A percentile compares a stretch with the other conserved stretches of the same genome.
Evolutionary conservation across 2,888 invertebrate genomes (phyloP).

Genomic region (Adelognathus sp.): DNA sequence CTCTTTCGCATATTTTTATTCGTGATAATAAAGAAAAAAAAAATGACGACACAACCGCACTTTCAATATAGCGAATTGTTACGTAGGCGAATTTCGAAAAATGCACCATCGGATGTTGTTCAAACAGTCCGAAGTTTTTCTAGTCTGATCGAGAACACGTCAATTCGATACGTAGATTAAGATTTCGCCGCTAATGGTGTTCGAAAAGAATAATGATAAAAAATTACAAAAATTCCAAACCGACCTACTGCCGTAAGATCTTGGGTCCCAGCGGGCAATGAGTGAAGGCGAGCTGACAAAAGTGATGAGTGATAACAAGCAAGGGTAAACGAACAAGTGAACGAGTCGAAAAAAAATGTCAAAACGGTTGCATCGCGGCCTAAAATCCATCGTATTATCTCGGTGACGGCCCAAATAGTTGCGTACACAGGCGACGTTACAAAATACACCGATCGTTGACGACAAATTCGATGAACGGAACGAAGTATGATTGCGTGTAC

Average conservation of each 20-base stretch:
- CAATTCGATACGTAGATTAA: constrained; percentile 10
- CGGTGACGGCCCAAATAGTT: constrained; percentile 13
- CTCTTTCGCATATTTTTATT: background rate
- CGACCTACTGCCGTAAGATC: background rate
- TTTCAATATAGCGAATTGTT: background rate
- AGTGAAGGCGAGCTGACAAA: background rate
- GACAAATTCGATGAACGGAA: constrained; percentile 22
- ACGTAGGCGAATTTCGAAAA: background rate
- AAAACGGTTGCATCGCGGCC: constrained; percentile 33
- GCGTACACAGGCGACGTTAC: constrained; percentile 33
- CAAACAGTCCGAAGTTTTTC: background rate
- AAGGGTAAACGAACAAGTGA: constrained; percentile 26
- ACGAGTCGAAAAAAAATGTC: background rate
- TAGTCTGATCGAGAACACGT: constrained; percentile 6
- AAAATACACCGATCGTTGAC: constrained; percentile 56
- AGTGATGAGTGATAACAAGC: constrained; percentile 3
- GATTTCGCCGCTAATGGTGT: background rate
- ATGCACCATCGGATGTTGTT: background rate
- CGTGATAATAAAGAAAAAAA: background rate
- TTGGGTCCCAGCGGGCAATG: background rate
- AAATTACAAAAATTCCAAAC: background rate
- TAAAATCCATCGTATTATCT: constrained; percentile 18
- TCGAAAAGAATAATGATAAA: background rate
- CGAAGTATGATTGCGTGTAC: constrained; percentile 35
- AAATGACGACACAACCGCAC: no score